phyloP scores from a whole-genome alignment of 2,888 invertebrate genomes.

The Trichacis sp. region DNA sequence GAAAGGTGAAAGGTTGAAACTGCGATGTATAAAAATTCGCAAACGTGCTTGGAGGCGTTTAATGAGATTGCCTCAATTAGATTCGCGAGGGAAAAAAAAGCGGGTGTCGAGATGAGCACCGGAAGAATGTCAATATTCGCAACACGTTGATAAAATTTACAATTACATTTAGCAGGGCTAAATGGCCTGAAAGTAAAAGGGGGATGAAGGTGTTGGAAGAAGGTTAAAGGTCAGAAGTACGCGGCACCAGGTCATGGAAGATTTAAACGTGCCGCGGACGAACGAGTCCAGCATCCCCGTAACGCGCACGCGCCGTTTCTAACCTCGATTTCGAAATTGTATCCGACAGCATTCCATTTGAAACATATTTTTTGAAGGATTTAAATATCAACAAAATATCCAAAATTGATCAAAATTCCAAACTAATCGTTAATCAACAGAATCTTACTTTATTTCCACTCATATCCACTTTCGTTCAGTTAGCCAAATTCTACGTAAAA shows the following conservation, averaged over 20 bases:
- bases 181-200: background rate
- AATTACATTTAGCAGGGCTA: background rate
- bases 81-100: constrained; percentile 23
- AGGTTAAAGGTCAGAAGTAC: constrained; percentile 54
- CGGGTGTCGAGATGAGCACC: constrained; percentile 20
- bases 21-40: constrained; percentile 1
- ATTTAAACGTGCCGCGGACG: constrained; percentile 15
- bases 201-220: constrained; percentile 23
- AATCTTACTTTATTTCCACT: too few species aligned
- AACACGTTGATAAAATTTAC: constrained; percentile 16
- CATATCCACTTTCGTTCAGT: too few species aligned
- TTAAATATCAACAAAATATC: too few species aligned
- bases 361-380: too few species aligned
- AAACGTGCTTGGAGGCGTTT: constrained; percentile 15
- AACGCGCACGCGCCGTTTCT: too few species aligned
- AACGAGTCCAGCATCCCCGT: background rate
- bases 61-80: constrained; percentile 35
- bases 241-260: constrained; percentile 48
- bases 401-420: too few species aligned
- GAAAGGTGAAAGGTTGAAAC: background rate
- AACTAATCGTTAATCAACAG: too few species aligned
- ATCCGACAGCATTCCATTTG: too few species aligned
- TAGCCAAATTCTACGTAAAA: too few species aligned
- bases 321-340: too few species aligned
- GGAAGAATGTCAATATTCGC: constrained; percentile 32